These are phyloP conservation scores for Manis crassicaudata DNA, from an alignment of 2,797 vertebrate species.

Conservation along the genomic window DNA sequence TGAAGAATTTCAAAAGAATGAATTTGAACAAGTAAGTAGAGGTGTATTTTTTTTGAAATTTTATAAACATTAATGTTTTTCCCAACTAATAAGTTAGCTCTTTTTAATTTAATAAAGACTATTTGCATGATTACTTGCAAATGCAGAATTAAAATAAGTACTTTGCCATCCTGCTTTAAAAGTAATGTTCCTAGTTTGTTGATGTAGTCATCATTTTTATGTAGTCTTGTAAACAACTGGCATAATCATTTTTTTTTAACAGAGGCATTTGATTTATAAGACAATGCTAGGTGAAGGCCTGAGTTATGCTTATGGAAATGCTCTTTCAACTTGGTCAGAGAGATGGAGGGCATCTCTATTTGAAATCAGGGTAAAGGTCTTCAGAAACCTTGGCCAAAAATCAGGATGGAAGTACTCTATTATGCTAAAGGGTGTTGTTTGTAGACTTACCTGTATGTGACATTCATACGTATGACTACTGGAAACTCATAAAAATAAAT, in stretches of 20 bases:
- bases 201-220: not conserved
- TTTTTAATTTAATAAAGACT: not conserved
- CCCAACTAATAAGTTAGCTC: not conserved
- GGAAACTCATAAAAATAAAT: not conserved
- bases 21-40: slow-evolving; percentile 93
- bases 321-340: not conserved
- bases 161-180: not conserved
- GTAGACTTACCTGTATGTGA: slow-evolving; percentile 25
- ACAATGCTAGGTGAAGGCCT: not conserved
- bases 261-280: not conserved
- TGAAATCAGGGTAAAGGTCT: slow-evolving; percentile 60
- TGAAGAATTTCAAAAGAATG: slow-evolving; percentile 95
- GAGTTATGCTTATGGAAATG: slow-evolving; percentile 29
- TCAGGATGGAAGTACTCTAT: slow-evolving; percentile 28
- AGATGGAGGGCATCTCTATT: not conserved
- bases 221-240: not conserved
- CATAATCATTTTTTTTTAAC: not conserved
- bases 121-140: not conserved
- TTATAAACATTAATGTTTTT: not conserved
- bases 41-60: slow-evolving; percentile 62
- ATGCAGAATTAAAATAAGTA: not conserved
- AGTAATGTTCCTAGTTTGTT: not conserved
- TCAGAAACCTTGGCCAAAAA: slow-evolving; percentile 31
- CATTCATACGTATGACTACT: not conserved
- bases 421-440: slow-evolving; percentile 12